Base-by-base conservation (phyloP, 2,888 invertebrate genomes). In the Polydrusus pterygomalis region DNA sequence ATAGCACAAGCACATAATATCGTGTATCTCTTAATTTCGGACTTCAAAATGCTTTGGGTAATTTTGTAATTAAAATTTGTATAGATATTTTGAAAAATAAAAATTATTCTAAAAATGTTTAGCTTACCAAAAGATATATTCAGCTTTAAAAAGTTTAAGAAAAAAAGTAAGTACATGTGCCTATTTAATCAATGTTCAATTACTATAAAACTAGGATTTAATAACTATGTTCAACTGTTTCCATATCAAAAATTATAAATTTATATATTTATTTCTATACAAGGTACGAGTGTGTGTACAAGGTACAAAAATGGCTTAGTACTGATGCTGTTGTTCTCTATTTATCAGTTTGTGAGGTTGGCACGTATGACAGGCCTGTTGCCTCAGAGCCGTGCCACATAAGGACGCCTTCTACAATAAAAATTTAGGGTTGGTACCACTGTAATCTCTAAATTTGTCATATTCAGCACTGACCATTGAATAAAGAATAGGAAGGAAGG, bases 141-240 rank as follows among this genome's bases (percentile, higher is more conserved):
- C 38, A 60, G 58, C 58, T 60, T 60, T 60, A 60, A 60, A 56
- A 60, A 56, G 30, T 30, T 54, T 9, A 13, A 9, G 8, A 38
- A 54, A 10, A 34, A 34, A 60, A 60, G 11, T 60, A 60, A 60
- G 34, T 58, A 58, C 56, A 60, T 38, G 58, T 60, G 58, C 58
- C 58, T 60, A 60, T 60, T 38, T 60, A 60, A 38, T 60, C 58
- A 17, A 60, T 60, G 58, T 60, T 56, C 34, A 56, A 56, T 56
- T 56, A 56, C n/a, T n/a, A n/a, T 7, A 34, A 34, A 56, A 15
- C 2, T 34, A 56, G n/a, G 30, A 3, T 56, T 54, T 13, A 54
- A 25, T 25, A 34, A 54, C 25, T 54, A 13, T 54, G 15, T 56
- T 56, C 56, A 56, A 56, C 56, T 7, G 10, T 30, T 56, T 34